Base-by-base conservation (phyloP, 2,113 vertebrate species). In the Nothobranchius furzeri region DNA sequence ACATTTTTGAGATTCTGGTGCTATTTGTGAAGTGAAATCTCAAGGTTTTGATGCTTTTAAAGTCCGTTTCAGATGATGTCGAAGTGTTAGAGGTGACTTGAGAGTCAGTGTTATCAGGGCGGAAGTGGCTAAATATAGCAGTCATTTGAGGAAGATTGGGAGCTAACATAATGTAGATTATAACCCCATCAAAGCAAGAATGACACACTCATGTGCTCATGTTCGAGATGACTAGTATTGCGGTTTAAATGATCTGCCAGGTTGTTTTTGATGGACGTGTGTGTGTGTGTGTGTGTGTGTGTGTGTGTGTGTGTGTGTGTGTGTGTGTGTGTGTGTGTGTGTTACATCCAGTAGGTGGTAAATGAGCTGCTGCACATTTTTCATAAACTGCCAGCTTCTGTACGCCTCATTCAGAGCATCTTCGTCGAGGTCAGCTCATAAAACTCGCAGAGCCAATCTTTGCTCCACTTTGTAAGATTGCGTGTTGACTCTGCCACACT, bases 291-390 rank as follows among this genome's bases (percentile, higher is more conserved):
- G 20, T 20, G 20, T 20, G 20, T 20, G 20, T 20, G 20, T 20
- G 20, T 20, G 20, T 20, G 20, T 20, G 20, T 20, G 20, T 20
- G 20, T 20, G 20, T 20, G 20, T 20, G 20, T 20, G 20, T 20
- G 20, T 20, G 20, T 20, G 20, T 20, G 20, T 20, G 20, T 20
- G 20, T 20, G 20, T 20, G 20, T 20, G 36, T 1, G 2, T 55
- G 17, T 64, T 53, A 10, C 51, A 60, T 47, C 37, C 70, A 53
- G 75, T 50, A 14, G 75, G 74, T 42, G 68, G 69, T 63, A 81
- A 81, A 86, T 77, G 67, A 83, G 62, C 76, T 73, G 20, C 68
- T 78, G 64, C 72, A 59, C 73, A 77, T 81, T 78, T 40, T 76
- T 73, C 20, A 77, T 76, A 63, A 76, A 68, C 78, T 70, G 60